Percentiles rank a stretch among this genome's conserved stretches.
Evolutionary conservation across 2,797 vertebrate genomes (phyloP).

Genomic region (Spondyliosoma cantharus): DNA sequence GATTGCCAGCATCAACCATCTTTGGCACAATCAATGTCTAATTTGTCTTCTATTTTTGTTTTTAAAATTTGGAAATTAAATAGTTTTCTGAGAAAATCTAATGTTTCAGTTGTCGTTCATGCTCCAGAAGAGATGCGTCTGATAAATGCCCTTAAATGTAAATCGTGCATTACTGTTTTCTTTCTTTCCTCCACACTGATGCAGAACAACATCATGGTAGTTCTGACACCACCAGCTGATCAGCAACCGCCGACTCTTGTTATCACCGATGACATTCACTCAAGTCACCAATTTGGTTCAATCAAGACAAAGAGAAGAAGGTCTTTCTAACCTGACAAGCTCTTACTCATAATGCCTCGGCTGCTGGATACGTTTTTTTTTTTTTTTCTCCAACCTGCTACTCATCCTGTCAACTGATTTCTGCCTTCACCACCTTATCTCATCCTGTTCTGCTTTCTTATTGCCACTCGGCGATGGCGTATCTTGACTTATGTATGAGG

Average conservation of each 20-base stretch:
- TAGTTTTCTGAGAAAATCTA: not conserved
- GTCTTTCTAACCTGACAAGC: conserved; percentile 18
- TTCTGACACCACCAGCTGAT: conserved; percentile 3
- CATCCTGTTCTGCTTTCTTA: not conserved
- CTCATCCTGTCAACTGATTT: conserved; percentile 5
- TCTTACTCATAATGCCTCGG: not conserved
- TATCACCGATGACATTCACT: conserved; percentile 18
- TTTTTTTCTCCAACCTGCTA: not conserved
- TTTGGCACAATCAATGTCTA: not conserved
- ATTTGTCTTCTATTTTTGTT: conserved; percentile 5
- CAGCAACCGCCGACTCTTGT: conserved; percentile 1
- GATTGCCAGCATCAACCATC: not conserved
- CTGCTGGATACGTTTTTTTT: not conserved
- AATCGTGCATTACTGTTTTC: not conserved
- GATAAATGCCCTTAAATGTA: too few relatives aligned
- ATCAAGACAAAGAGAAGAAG: conserved; percentile 6
- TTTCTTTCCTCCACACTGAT: not conserved
- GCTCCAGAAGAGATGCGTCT: not conserved
- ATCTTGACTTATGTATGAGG: conserved; percentile 16
- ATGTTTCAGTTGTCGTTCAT: not conserved
- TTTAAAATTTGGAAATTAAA: conserved; percentile 3
- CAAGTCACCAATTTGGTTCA: conserved; percentile 11
- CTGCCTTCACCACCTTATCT: not conserved
- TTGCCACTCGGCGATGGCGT: not conserved
- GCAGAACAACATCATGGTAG: not conserved